phyloP scores from a whole-genome alignment of 2,113 vertebrate genomes.

The Oreotrochilus melanogaster region DNA sequence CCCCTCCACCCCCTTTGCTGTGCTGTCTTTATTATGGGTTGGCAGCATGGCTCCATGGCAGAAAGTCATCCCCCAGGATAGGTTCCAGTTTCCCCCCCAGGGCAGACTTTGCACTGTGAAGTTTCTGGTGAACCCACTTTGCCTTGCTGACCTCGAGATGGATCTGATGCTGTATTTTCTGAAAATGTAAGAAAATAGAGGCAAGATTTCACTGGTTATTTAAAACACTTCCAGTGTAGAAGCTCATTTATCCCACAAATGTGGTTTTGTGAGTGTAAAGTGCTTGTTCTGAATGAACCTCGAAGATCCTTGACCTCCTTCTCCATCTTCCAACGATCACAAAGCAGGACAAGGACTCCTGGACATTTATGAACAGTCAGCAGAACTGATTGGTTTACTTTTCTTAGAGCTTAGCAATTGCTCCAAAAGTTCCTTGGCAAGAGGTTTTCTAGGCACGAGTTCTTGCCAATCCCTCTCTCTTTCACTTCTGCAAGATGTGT shows the following conservation, averaged over 20 bases:
- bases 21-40: neutral
- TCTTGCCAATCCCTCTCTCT: neutral
- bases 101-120: accelerated
- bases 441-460: neutral
- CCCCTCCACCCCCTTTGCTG: neutral
- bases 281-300: accelerated
- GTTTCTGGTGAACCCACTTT: neutral
- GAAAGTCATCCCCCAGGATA: neutral
- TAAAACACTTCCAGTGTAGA: neutral
- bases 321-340: neutral
- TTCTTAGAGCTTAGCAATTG: neutral
- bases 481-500: neutral
- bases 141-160: neutral
- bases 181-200: neutral
- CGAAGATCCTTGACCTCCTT: neutral
- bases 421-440: neutral
- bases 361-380: neutral
- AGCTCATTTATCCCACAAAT: neutral
- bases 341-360: neutral
- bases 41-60: neutral
- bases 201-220: neutral
- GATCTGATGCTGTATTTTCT: neutral
- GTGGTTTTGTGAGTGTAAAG: neutral
- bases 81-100: neutral
- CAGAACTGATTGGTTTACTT: neutral